Evolutionary conservation across 1,140 invertebrate species (phyloP).

Genomic region (Drosophila paulistorum): DNA sequence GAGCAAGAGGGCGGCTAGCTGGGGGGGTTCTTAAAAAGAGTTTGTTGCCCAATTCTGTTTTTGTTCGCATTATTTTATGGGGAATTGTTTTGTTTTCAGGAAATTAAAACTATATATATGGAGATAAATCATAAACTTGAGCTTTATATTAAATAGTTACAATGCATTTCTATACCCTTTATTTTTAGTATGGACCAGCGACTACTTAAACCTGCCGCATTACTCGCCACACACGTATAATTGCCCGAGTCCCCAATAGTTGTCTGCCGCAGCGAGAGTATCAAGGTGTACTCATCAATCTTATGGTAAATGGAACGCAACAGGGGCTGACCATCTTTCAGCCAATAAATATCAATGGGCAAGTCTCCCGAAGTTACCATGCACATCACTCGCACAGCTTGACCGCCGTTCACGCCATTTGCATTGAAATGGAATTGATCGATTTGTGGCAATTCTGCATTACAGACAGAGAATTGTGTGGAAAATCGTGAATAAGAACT

Average conservation of each 20-base stretch:
- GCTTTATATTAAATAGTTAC: neutral
- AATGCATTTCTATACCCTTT: constrained; percentile 83
- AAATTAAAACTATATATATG: constrained; percentile 12
- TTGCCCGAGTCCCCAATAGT: constrained; percentile 86
- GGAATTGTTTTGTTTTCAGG: constrained; percentile 26
- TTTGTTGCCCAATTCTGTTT: constrained; percentile 63
- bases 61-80: neutral
- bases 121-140: constrained; percentile 26
- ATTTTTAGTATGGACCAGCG: constrained; percentile 85
- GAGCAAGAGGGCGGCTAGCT: constrained; percentile 90
- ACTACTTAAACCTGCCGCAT: constrained; percentile 86
- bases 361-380: constrained; percentile 88
- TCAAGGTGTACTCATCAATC: constrained; percentile 86
- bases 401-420: constrained; percentile 87
- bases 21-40: constrained; percentile 86
- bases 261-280: constrained; percentile 89
- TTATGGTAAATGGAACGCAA: constrained; percentile 81
- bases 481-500: constrained; percentile 25
- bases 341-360: constrained; percentile 88
- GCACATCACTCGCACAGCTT: constrained; percentile 88
- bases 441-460: constrained; percentile 86
- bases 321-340: constrained; percentile 83
- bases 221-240: constrained; percentile 88
- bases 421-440: constrained; percentile 88
- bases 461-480: constrained; percentile 48